Conservation (phyloP, 2,888 invertebrate species). For the Drosophila anomalata region DNA sequence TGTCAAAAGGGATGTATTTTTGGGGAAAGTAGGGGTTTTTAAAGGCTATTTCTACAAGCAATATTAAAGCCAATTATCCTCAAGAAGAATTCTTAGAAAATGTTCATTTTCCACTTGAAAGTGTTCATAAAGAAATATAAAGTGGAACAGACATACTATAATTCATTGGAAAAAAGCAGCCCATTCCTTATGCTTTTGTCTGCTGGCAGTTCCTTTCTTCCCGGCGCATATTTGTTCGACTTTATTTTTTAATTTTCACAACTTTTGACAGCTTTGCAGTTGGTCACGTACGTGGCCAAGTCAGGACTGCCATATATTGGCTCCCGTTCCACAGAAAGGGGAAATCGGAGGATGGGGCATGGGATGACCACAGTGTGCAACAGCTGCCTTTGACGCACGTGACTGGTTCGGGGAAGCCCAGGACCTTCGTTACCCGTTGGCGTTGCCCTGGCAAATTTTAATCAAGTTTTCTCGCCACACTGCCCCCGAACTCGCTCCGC, state of each 20-base stretch:
- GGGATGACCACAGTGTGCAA: constrained; percentile 52
- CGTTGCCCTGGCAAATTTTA: constrained; percentile 64
- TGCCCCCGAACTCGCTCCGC: constrained; percentile 12
- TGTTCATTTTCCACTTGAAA: too few species aligned
- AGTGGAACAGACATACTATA: background rate
- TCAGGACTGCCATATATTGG: constrained; percentile 53
- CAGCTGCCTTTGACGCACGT: constrained; percentile 71
- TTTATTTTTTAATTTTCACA: constrained; percentile 77
- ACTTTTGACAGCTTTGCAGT: constrained; percentile 73
- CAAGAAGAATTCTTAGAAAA: too few species aligned
- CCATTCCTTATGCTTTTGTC: constrained; percentile 6
- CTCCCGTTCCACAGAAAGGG: constrained; percentile 17
- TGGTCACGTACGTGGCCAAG: constrained; percentile 64
- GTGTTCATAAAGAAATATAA: background rate
- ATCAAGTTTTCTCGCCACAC: constrained; percentile 70
- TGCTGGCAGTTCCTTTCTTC: constrained; percentile 41
- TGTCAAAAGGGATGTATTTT: background rate
- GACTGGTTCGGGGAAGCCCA: constrained; percentile 31
- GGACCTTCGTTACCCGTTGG: constrained; percentile 41
- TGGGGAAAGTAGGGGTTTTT: background rate
- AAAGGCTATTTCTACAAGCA: too few species aligned
- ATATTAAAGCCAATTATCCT: too few species aligned
- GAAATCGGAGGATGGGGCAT: constrained; percentile 1
- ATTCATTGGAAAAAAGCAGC: constrained; percentile 7
- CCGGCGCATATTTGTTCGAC: constrained; percentile 71